Evolutionary conservation across 1,140 invertebrate species (phyloP).

Genomic region (Diachasma alloeum): DNA sequence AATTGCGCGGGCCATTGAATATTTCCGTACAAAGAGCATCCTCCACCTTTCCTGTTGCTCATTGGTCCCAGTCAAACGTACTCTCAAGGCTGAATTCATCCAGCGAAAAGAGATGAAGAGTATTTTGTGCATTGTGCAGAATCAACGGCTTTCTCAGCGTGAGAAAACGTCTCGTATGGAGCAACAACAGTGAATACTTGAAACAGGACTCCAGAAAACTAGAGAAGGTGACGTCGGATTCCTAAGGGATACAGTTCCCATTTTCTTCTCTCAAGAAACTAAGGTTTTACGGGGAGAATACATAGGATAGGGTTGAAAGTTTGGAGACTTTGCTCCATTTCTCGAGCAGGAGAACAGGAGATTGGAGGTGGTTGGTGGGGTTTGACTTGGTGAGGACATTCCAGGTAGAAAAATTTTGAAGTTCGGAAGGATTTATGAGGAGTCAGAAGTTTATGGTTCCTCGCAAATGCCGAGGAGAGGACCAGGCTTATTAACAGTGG

Average conservation of each 20-base stretch:
- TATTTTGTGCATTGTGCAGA: slow-evolving; percentile 8
- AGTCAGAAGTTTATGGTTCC: too few relatives aligned
- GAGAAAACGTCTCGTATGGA: slow-evolving; percentile 52
- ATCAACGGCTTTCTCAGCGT: slow-evolving; percentile 38
- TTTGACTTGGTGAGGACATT: background rate
- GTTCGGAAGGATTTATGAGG: background rate
- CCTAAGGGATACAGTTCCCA: background rate
- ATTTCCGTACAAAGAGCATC: too few relatives aligned
- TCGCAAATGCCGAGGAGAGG: too few relatives aligned
- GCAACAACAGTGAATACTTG: slow-evolving; percentile 46
- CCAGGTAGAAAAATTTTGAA: background rate
- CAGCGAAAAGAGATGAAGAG: background rate
- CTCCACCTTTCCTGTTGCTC: too few relatives aligned
- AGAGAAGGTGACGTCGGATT: slow-evolving; percentile 38
- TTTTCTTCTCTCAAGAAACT: slow-evolving; percentile 27
- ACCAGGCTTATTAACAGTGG: too few relatives aligned
- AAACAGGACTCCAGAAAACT: slow-evolving; percentile 43
- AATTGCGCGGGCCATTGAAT: too few relatives aligned
- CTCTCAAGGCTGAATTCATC: too few relatives aligned
- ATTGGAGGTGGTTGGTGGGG: background rate
- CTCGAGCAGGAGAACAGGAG: slow-evolving; percentile 35
- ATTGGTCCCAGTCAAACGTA: too few relatives aligned
- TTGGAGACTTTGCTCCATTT: slow-evolving; percentile 38
- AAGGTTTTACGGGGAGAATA: background rate
- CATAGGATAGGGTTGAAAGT: slow-evolving; percentile 19